Evolutionary conservation across 1,140 invertebrate genomes (phyloP), one percentile per base, ranked within the genome.

Genomic region (Calycopis cecrops): DNA sequence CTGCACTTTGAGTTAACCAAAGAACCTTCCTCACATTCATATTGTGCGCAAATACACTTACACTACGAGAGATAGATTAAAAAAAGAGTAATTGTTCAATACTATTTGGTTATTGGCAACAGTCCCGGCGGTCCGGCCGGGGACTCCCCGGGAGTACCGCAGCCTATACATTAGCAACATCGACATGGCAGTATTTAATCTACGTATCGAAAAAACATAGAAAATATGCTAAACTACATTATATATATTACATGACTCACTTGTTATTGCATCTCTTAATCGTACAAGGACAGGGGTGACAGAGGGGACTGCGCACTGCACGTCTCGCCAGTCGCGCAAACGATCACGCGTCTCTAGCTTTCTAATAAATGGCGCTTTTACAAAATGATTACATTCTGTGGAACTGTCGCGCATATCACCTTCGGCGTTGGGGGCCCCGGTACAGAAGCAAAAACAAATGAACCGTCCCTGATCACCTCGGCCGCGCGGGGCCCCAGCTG

Each of bases 161-260:
- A 10, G 33, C 10, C 14, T 18, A n/a, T 35, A n/a, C 49, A 35
- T 14, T 18, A 44, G 9, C 37, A 37, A 77, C 74, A 73, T 76
- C 65, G 71, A 79, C 71, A 78, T 77, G 78, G 76, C 81, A 79
- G 76, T 83, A 79, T 75, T 70, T 77, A 63, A 72, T 81, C 79
- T 85, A 85, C 75, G 73, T 81, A 82, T 85, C 73, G 79, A 82
- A 14, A 83, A 80, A 83, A 76, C 71, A 85, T 79, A 78, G 78
- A 82, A 82, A 78, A 81, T 81, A 78, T 79, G 60, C 73, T 78
- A 78, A 68, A 63, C 79, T 83, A 83, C 74, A 76, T 81, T 83
- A 77, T 85, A 81, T 73, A 85, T 72, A 75, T 76, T 72, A 75
- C 60, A 77, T 76, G 78, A 83, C 63, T 83, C 82, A 82, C 78